A percentile compares a stretch with the other conserved stretches of the same genome.
phyloP scores from a whole-genome alignment of 1,140 invertebrate genomes.

The Andricus grossulariae region DNA sequence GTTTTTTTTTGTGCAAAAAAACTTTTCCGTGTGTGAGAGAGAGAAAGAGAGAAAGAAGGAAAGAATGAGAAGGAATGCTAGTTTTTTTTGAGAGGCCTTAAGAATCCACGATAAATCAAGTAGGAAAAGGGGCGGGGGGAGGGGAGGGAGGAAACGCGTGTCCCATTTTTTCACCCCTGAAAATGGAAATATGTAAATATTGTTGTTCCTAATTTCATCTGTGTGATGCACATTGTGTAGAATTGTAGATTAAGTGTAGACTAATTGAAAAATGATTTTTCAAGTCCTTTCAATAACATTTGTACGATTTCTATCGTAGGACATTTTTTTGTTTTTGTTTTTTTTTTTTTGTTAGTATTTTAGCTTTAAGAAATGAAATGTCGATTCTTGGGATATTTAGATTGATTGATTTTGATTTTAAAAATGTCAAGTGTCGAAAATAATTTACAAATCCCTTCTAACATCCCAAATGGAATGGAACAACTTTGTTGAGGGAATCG shows the following conservation, averaged over 20 bases:
- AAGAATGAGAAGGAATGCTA: neutral
- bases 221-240: neutral
- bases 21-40: neutral
- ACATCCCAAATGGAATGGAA: too few relatives aligned
- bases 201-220: neutral
- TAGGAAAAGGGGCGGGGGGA: neutral
- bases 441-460: too few relatives aligned
- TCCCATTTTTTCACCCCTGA: too few relatives aligned
- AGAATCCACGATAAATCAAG: neutral
- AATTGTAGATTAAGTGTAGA: neutral
- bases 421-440: too few relatives aligned
- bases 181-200: neutral
- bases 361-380: too few relatives aligned
- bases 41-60: neutral
- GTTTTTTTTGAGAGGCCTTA: neutral
- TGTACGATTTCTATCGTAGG: neutral
- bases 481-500: too few relatives aligned
- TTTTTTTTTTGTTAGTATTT: too few relatives aligned
- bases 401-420: too few relatives aligned
- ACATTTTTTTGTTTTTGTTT: too few relatives aligned
- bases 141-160: neutral
- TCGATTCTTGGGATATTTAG: too few relatives aligned
- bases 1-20: conserved; percentile 40
- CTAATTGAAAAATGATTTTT: too few relatives aligned
- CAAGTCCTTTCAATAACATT: neutral